phyloP scores from a whole-genome alignment of 2,113 vertebrate genomes.

The Microcebus ravelobensis region DNA sequence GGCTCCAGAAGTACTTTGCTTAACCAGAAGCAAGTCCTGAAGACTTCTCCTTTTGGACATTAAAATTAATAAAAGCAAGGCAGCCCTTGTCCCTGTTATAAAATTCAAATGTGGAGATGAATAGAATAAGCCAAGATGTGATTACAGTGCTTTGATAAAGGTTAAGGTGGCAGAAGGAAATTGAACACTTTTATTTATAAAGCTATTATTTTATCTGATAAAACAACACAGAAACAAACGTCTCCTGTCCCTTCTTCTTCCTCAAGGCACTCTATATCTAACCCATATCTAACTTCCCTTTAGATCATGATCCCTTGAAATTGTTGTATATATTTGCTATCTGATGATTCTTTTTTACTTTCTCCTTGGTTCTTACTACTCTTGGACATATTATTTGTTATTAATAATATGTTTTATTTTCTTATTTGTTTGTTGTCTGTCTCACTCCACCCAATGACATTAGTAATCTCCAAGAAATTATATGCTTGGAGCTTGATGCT shows the following conservation, averaged over 20 bases:
- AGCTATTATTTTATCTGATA: not conserved
- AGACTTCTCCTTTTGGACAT: not conserved
- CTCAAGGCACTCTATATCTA: not conserved
- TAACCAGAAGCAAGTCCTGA: not conserved
- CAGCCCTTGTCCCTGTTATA: not conserved
- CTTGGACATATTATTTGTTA: not conserved
- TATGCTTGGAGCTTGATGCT: not conserved
- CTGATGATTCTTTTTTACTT: not conserved
- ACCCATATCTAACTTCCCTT: not conserved
- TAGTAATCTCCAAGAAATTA: not conserved
- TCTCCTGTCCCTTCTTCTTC: not conserved
- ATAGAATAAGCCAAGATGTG: not conserved
- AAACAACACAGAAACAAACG: not conserved
- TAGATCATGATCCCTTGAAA: not conserved
- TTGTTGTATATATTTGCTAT: not conserved
- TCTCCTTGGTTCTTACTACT: not conserved
- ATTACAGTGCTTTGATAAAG: not conserved
- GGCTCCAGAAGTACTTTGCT: not conserved
- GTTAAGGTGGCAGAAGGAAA: not conserved
- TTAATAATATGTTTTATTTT: not conserved
- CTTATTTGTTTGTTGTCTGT: not conserved
- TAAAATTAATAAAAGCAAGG: not conserved
- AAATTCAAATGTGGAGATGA: not conserved
- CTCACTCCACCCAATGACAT: not conserved
- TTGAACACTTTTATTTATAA: not conserved